These are phyloP conservation scores for Chrysogorgia sp. DNA, from an alignment of 92 coral and sea anemone genomes.

Conservation along the genomic window DNA sequence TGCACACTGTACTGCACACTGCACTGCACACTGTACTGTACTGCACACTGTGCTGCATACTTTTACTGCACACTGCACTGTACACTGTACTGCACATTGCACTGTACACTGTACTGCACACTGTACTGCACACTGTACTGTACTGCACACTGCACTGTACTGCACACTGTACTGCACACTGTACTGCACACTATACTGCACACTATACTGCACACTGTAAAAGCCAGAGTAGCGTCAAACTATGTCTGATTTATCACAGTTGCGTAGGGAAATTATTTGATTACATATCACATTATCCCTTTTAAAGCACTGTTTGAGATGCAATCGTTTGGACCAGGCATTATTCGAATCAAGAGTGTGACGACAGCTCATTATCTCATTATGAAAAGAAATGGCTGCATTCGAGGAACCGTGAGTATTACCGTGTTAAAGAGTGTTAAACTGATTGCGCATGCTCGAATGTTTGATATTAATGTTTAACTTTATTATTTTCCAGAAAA, in stretches of 20 bases:
- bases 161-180: too few relatives aligned
- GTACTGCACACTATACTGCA: too few relatives aligned
- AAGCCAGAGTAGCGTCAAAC: neutral
- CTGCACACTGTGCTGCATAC: too few relatives aligned
- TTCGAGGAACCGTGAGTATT: slow-evolving; percentile 74
- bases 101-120: too few relatives aligned
- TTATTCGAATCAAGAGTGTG: slow-evolving; percentile 71
- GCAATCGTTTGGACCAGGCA: slow-evolving; percentile 97
- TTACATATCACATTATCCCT: slow-evolving; percentile 6
- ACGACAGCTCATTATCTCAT: slow-evolving; percentile 82
- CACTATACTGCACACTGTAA: neutral
- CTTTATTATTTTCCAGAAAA: slow-evolving; percentile 61
- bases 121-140: too few relatives aligned
- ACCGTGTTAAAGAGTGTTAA: neutral
- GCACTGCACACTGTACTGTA: too few relatives aligned
- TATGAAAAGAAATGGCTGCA: slow-evolving; percentile 82
- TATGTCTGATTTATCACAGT: neutral
- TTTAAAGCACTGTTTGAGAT: slow-evolving; percentile 76
- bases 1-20: too few relatives aligned
- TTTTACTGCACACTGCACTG: too few relatives aligned
- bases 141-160: too few relatives aligned
- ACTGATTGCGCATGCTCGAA: neutral
- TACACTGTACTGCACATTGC: too few relatives aligned
- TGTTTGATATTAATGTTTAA: neutral
- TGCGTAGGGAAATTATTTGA: neutral